These are phyloP conservation scores for Microplitis mediator DNA, from an alignment of 1,140 invertebrate species.

Conservation along the genomic window DNA sequence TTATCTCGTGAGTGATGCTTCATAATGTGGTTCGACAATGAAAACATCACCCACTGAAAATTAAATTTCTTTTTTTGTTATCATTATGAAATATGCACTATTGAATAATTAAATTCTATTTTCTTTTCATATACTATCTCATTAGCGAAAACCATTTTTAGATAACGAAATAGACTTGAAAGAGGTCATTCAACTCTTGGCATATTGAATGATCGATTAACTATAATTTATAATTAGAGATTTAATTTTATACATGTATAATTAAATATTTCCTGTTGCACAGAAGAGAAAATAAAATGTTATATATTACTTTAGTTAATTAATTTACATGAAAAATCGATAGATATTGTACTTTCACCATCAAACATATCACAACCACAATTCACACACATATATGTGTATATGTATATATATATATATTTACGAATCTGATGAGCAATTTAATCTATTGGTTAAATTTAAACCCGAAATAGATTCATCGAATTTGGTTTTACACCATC, in stretches of 20 bases:
- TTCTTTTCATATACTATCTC: not conserved
- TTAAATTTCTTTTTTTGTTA: not conserved
- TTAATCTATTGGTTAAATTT: not conserved
- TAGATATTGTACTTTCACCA: no score
- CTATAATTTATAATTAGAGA: no score
- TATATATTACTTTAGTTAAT: no score
- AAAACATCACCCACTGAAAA: not conserved
- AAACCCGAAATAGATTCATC: conserved; percentile 2
- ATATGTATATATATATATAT: not conserved
- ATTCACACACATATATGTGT: no score
- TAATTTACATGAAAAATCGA: no score
- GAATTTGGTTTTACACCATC: conserved; percentile 6
- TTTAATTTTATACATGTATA: no score
- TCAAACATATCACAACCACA: no score
- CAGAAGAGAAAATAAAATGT: no score
- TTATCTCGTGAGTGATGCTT: not conserved
- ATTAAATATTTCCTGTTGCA: no score
- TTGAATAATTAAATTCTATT: not conserved
- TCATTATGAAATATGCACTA: not conserved
- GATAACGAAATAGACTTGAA: no score
- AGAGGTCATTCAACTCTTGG: no score
- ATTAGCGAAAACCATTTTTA: not conserved
- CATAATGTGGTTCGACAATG: not conserved
- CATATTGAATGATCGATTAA: no score
- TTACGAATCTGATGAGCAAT: conserved; percentile 8